phyloP scores from a whole-genome alignment of 2,113 vertebrate genomes.

The Phyllostomus hastatus region DNA sequence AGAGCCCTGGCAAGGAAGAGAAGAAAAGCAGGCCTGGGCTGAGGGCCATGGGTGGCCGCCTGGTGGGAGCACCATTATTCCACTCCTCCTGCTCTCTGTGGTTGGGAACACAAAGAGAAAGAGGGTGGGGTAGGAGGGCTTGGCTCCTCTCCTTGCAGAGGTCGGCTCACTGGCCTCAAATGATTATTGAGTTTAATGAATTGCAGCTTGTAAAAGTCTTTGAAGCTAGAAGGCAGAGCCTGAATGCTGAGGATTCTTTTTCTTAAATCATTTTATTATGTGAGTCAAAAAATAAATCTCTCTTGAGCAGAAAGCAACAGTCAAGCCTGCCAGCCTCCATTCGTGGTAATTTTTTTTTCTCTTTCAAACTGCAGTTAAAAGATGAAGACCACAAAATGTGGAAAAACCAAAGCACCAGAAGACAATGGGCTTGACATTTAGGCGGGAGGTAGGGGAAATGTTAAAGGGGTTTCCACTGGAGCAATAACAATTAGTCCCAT shows the following conservation, averaged over 20 bases:
- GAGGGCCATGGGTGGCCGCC: constrained; percentile 17
- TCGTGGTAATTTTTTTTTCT: background rate
- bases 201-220: constrained; percentile 74
- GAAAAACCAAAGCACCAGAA: background rate
- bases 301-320: constrained; percentile 19
- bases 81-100: background rate
- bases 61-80: background rate
- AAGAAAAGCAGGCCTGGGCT: constrained; percentile 24
- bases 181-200: constrained; percentile 69
- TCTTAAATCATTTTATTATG: constrained; percentile 45
- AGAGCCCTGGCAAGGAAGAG: constrained; percentile 50
- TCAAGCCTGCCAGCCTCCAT: constrained; percentile 19
- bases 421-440: constrained; percentile 28
- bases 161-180: constrained; percentile 36
- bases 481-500: constrained; percentile 9
- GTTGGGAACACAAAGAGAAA: constrained; percentile 59
- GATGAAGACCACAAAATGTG: background rate
- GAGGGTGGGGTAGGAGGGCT: constrained; percentile 55
- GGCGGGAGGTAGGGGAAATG: background rate
- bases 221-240: constrained; percentile 65
- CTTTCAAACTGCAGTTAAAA: background rate
- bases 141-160: constrained; percentile 44
- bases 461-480: background rate
- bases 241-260: constrained; percentile 49
- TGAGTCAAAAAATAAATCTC: constrained; percentile 23